Percentiles rank a stretch among this genome's conserved stretches.
These are phyloP conservation scores for Istiophorus platypterus DNA, from an alignment of 2,113 vertebrate species.

Conservation along the genomic window DNA sequence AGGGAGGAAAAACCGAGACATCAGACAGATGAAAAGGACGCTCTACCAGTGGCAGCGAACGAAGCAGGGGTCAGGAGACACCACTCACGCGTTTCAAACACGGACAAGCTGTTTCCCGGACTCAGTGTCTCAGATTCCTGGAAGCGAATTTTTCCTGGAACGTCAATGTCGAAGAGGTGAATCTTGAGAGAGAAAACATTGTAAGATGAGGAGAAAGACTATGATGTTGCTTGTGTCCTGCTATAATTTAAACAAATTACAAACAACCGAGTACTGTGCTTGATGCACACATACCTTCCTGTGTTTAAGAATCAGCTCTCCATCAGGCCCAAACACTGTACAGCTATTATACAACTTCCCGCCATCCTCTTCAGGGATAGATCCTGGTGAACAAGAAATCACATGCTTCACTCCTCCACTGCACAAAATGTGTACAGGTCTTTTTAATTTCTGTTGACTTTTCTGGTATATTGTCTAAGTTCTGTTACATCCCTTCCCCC, in stretches of 20 bases:
- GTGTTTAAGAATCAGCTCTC: conserved; percentile 90
- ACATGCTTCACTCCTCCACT: background rate
- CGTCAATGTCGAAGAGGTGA: conserved; percentile 96
- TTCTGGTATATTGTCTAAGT: background rate
- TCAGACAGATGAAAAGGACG: background rate
- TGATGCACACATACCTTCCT: conserved; percentile 88
- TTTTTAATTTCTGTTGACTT: background rate
- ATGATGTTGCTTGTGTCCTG: rapidly evolving
- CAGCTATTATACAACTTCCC: conserved; percentile 96
- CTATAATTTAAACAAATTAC: background rate
- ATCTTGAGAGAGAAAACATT: conserved; percentile 84
- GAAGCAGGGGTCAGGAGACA: rapidly evolving
- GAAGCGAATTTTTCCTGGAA: conserved; percentile 96
- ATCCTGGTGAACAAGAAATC: conserved; percentile 84
- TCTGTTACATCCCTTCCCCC: background rate
- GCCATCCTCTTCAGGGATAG: conserved; percentile 93
- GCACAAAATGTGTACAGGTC: background rate
- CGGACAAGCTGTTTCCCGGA: conserved; percentile 89
- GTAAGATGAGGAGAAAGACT: background rate
- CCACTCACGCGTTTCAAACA: conserved; percentile 93
- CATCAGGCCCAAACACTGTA: conserved; percentile 93
- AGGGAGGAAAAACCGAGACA: conserved; percentile 1
- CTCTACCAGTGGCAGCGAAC: background rate
- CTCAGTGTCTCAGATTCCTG: conserved; percentile 95
- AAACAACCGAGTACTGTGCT: background rate